These are phyloP conservation scores for Leptinotarsa texana DNA, from an alignment of 1,140 invertebrate genomes.

Conservation along the genomic window DNA sequence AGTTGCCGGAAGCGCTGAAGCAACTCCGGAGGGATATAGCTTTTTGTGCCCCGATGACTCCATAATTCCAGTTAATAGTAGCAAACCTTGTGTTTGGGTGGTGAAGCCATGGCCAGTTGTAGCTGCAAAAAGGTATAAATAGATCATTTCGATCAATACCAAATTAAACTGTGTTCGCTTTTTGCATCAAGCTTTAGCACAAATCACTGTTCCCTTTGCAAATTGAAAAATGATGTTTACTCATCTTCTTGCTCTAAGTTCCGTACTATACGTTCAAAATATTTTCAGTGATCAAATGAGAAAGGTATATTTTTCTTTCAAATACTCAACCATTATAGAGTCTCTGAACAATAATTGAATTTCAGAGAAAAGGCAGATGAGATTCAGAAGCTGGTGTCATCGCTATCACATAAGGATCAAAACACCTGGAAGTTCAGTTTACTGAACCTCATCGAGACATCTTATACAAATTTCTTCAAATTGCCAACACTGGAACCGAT, in stretches of 20 bases:
- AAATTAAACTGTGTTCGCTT: no score
- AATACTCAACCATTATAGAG: no score
- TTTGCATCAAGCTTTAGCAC: not conserved
- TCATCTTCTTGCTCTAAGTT: no score
- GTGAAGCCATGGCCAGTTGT: conserved; percentile 74
- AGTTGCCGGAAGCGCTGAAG: conserved; percentile 49
- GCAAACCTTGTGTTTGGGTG: conserved; percentile 75
- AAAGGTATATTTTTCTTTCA: no score
- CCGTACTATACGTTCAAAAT: no score
- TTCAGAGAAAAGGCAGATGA: conserved; percentile 62
- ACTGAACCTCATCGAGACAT: conserved; percentile 61
- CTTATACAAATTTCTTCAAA: conserved; percentile 55
- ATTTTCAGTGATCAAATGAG: no score
- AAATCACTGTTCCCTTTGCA: not conserved
- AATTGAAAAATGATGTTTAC: no score
- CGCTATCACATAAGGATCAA: conserved; percentile 51
- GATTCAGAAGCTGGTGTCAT: conserved; percentile 60
- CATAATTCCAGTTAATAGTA: conserved; percentile 61
- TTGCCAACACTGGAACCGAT: conserved; percentile 60
- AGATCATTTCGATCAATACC: not conserved
- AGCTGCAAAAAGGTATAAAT: conserved; percentile 61
- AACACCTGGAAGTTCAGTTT: conserved; percentile 61
- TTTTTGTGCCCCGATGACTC: conserved; percentile 83
- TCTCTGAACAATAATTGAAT: conserved; percentile 31
- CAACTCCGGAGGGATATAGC: conserved; percentile 62